Conservation (phyloP, 2,113 vertebrate genomes). For the Ceratotherium simum region DNA sequence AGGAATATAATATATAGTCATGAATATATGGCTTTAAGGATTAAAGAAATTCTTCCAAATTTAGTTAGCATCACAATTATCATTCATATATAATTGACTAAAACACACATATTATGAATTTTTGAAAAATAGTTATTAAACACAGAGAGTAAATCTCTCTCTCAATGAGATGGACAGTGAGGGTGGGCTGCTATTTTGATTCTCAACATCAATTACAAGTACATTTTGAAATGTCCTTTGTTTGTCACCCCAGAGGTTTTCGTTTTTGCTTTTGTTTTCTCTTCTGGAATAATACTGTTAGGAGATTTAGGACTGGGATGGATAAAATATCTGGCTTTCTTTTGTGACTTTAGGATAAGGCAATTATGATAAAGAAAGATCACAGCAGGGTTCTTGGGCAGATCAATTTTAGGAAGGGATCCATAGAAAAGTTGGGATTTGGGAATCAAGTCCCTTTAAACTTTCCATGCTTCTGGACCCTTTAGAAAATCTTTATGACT, state of each 20-base stretch:
- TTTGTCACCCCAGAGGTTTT: not conserved
- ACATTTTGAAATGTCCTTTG: not conserved
- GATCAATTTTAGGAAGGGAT: not conserved
- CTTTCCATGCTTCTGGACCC: rapidly evolving
- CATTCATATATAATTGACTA: not conserved
- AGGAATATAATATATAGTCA: not conserved
- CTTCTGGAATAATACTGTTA: not conserved
- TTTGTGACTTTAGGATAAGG: not conserved
- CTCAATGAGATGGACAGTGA: not conserved
- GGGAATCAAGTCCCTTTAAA: not conserved
- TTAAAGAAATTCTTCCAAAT: not conserved
- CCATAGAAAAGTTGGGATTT: not conserved
- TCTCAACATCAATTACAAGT: not conserved
- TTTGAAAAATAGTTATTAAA: not conserved
- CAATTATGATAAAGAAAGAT: not conserved
- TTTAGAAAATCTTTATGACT: not conserved
- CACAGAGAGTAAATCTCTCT: not conserved
- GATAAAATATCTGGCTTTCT: not conserved
- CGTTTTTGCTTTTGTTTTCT: not conserved
- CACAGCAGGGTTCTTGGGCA: too few relatives aligned
- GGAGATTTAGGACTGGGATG: not conserved
- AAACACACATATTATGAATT: not conserved
- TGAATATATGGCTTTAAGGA: not conserved
- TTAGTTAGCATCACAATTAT: not conserved
- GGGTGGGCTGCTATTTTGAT: not conserved